Conservation (phyloP, 2,888 invertebrate genomes). For the Unio delphinus region DNA sequence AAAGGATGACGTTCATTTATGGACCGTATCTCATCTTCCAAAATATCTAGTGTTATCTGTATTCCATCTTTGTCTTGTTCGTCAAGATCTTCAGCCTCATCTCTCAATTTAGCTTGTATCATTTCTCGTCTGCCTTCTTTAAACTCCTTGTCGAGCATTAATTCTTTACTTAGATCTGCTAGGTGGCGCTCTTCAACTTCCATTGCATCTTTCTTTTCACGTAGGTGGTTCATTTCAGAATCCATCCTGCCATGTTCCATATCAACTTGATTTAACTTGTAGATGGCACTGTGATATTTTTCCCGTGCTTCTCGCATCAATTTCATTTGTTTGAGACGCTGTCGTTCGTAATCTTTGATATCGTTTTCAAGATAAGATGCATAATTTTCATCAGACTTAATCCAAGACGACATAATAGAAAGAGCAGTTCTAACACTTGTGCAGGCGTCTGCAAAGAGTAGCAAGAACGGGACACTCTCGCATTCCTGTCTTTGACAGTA, state of each 20-base stretch:
- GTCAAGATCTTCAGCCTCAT: constrained; percentile 20
- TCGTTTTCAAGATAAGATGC: constrained; percentile 57
- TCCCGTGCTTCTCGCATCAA: constrained; percentile 47
- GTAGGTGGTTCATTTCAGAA: constrained; percentile 41
- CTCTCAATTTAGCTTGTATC: constrained; percentile 30
- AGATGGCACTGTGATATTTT: constrained; percentile 53
- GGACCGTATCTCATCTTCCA: constrained; percentile 53
- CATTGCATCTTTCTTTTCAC: constrained; percentile 48
- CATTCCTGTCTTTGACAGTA: constrained; percentile 52
- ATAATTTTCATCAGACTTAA: constrained; percentile 62
- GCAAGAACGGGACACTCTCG: constrained; percentile 54
- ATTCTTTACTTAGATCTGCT: constrained; percentile 42
- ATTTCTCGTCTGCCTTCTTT: constrained; percentile 53
- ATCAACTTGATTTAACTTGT: constrained; percentile 53
- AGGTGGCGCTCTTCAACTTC: constrained; percentile 44
- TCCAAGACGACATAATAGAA: constrained; percentile 54
- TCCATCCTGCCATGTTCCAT: constrained; percentile 43
- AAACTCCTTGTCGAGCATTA: constrained; percentile 58
- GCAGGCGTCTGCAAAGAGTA: constrained; percentile 62
- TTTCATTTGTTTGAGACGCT: constrained; percentile 50
- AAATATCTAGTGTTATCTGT: constrained; percentile 49
- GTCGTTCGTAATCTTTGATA: constrained; percentile 47
- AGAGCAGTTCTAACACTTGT: constrained; percentile 56
- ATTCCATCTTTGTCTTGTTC: constrained; percentile 28
- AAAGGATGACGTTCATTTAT: constrained; percentile 51